Evolutionary conservation across 2,888 invertebrate genomes (phyloP), one percentile per base, ranked within the genome.

Genomic region (Euphydryas editha): DNA sequence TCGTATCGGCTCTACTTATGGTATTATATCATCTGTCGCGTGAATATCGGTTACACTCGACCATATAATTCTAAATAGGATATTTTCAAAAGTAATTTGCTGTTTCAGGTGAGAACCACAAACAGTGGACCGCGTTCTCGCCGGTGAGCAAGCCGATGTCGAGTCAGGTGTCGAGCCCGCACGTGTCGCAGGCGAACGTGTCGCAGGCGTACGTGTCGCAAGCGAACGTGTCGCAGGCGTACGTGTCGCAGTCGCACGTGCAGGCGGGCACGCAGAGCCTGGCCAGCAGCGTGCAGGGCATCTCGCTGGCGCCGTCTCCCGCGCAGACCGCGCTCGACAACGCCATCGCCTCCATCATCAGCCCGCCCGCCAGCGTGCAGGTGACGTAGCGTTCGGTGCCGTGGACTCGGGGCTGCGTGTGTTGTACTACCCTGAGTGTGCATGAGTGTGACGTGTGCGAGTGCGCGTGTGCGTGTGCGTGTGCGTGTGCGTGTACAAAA

Each of bases 311-410:
- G 72, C 79, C 88, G 5, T 86, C 88, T 8, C 15, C 39, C 39
- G 39, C 88, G 0, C 92, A 92, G 66, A 84, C 87, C 0, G 88
- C 90, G 0, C 55, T 92, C 0, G 91, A 92, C 67, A 90, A 80
- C 69, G 91, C 91, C 1, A 90, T 92, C 61, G 92, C 92, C 0
- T 89, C 90, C 1, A 86, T 92, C 18, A 89, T 92, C 76, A 88
- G 89, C n/a, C 90, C 91, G 10, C 44, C 44, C n/a, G 44, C 44
- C 17, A n/a, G 42, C n/a, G 42, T 44, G n/a, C 42, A 44, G 6
- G 30, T 30, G 30, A 30, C 8, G 30, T 30, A 30, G 2, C 2
- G 30, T 30, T 30, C 4, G 5, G 30, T 30, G 30, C 8, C 8
- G 30, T 30, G 4, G 30, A 30, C n/a, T n/a, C n/a, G n/a, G n/a